Conservation (phyloP, 2,113 vertebrate species). For the Triplophysa rosa region DNA sequence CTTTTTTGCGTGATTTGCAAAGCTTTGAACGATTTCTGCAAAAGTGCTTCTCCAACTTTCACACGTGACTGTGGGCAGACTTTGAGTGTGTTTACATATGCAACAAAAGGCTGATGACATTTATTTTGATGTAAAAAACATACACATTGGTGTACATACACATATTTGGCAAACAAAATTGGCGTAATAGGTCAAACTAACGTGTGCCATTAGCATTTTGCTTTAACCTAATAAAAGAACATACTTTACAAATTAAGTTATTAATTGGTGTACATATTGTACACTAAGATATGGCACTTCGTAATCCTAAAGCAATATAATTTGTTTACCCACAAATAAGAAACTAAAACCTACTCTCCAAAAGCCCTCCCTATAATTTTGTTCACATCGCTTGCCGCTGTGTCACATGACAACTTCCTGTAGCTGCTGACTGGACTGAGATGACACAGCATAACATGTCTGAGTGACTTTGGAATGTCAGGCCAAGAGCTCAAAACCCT, state of each 20-base stretch:
- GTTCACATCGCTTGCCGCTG: background rate
- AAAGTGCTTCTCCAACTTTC: background rate
- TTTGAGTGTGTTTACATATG: background rate
- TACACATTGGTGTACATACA: no score
- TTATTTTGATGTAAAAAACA: no score
- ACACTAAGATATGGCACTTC: background rate
- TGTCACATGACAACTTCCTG: slow-evolving; percentile 6
- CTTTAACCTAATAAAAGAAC: no score
- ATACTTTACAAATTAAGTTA: no score
- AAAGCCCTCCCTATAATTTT: background rate
- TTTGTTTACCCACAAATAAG: slow-evolving; percentile 3
- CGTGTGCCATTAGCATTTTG: no score
- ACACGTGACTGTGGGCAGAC: background rate
- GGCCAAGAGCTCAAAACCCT: background rate
- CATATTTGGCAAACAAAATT: no score
- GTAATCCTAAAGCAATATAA: background rate
- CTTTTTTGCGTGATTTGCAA: slow-evolving; percentile 25
- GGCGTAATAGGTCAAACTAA: no score
- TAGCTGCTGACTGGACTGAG: slow-evolving; percentile 8
- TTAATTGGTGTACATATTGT: no score
- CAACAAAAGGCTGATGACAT: no score
- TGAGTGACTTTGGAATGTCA: slow-evolving; percentile 10
- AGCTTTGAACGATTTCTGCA: background rate
- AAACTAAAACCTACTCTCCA: background rate
- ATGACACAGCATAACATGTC: slow-evolving; percentile 21